Evolutionary conservation across 2,797 vertebrate genomes (phyloP).

Genomic region (Scolopax rusticola): DNA sequence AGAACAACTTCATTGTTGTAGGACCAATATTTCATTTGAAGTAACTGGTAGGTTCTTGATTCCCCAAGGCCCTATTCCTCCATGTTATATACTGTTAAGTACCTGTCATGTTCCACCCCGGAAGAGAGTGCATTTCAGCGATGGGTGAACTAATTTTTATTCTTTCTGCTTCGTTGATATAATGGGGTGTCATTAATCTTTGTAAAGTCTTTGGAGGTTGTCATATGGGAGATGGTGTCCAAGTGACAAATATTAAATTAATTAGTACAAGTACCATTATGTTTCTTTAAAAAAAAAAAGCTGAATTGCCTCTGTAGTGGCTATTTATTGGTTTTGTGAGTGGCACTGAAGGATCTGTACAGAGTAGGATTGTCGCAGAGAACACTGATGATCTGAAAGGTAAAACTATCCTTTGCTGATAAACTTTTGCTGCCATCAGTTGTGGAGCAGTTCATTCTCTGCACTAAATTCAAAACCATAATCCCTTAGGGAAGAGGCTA

Average conservation of each 20-base stretch:
- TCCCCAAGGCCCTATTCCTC: not conserved
- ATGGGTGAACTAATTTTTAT: conserved; percentile 19
- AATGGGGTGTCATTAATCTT: conserved; percentile 40
- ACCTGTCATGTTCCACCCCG: not conserved
- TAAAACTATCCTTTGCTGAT: conserved; percentile 39
- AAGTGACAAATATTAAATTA: conserved; percentile 63
- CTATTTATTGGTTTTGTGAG: conserved; percentile 41
- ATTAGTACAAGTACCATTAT: conserved; percentile 9
- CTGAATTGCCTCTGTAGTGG: not conserved
- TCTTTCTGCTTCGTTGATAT: conserved; percentile 43
- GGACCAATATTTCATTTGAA: not conserved
- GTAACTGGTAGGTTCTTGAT: not conserved
- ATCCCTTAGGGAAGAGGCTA: conserved; percentile 57
- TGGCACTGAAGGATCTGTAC: conserved; percentile 6
- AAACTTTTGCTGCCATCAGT: conserved; percentile 47
- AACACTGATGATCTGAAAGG: conserved; percentile 43
- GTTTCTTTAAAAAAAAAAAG: not conserved
- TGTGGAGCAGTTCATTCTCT: conserved; percentile 41
- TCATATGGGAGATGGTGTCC: conserved; percentile 22
- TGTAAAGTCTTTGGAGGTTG: conserved; percentile 39
- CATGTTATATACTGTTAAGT: not conserved
- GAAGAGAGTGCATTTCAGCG: not conserved
- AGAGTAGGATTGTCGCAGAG: conserved; percentile 12
- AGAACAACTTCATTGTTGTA: not conserved
- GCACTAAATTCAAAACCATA: conserved; percentile 37